A percentile compares a stretch with the other conserved stretches of the same genome.
These are phyloP conservation scores for Larimichthys polyactis DNA, from an alignment of 2,113 vertebrate genomes.

Conservation along the genomic window DNA sequence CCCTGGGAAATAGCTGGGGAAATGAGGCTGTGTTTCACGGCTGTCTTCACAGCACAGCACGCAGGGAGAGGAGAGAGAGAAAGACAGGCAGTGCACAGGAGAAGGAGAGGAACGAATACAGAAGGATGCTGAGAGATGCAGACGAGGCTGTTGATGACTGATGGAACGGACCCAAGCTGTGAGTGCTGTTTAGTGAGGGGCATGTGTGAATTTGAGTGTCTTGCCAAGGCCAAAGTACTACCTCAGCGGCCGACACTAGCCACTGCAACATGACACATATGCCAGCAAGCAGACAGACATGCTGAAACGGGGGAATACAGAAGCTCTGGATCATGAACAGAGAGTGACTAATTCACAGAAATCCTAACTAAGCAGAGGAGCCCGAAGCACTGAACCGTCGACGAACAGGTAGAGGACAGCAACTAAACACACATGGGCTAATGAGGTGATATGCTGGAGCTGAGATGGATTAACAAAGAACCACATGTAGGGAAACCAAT, in stretches of 20 bases:
- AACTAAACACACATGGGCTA: constrained; percentile 28
- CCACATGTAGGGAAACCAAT: constrained; percentile 2
- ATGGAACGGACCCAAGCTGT: constrained; percentile 37
- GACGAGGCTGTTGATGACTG: constrained; percentile 40
- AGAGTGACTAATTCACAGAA: constrained; percentile 34
- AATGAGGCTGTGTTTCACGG: constrained; percentile 63
- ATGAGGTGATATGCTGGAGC: constrained; percentile 15
- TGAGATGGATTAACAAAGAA: constrained; percentile 21
- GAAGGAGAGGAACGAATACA: constrained; percentile 26
- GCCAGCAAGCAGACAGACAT: constrained; percentile 48
- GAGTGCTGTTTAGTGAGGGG: constrained; percentile 18
- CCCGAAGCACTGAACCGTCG: constrained; percentile 6
- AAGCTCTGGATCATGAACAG: constrained; percentile 42
- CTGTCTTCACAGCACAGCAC: constrained; percentile 46
- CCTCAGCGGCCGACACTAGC: constrained; percentile 17
- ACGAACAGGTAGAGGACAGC: constrained; percentile 1
- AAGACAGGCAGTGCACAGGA: constrained; percentile 20
- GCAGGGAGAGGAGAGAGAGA: neutral
- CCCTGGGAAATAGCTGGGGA: constrained; percentile 48
- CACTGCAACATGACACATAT: constrained; percentile 50
- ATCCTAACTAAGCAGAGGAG: constrained; percentile 6
- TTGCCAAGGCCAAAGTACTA: constrained; percentile 41
- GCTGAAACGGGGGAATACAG: constrained; percentile 40
- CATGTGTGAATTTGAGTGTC: constrained; percentile 8
- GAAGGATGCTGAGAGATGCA: constrained; percentile 33